Conservation (phyloP, 2,888 invertebrate species). For the Agonopterix heracliana region DNA sequence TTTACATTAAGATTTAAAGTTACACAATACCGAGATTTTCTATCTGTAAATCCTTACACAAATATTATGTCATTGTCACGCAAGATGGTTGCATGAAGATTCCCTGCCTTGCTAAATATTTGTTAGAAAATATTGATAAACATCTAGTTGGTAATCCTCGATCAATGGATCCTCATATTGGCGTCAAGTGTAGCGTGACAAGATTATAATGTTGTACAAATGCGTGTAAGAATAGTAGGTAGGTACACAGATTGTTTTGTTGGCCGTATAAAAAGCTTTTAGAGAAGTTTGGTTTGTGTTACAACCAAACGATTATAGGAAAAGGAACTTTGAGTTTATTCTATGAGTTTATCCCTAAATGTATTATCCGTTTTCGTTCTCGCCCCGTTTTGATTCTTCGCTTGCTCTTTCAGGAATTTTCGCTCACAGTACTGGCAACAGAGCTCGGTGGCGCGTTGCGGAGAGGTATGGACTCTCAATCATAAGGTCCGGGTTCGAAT, state of each 20-base stretch:
- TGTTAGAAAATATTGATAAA: conserved; percentile 63
- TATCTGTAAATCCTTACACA: conserved; percentile 41
- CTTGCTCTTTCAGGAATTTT: too few species aligned
- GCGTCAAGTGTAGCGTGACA: conserved; percentile 71
- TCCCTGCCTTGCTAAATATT: conserved; percentile 31
- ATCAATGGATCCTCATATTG: conserved; percentile 48
- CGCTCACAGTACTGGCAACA: too few species aligned
- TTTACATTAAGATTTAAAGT: conserved; percentile 26
- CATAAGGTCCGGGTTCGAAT: too few species aligned
- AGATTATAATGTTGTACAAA: conserved; percentile 69
- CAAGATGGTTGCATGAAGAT: conserved; percentile 32
- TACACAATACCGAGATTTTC: conserved; percentile 43
- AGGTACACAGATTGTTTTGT: conserved; percentile 15
- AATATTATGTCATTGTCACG: conserved; percentile 64
- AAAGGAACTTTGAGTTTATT: too few species aligned
- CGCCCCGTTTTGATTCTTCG: too few species aligned
- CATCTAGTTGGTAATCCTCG: conserved; percentile 58
- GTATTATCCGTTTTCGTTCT: too few species aligned
- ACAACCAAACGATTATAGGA: too few species aligned
- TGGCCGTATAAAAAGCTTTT: conserved; percentile 10
- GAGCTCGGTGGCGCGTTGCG: too few species aligned
- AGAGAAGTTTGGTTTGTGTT: not conserved
- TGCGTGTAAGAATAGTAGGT: conserved; percentile 9
- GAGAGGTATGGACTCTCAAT: too few species aligned
- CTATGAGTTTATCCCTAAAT: too few species aligned